A percentile compares a stretch with the other conserved stretches of the same genome.
Evolutionary conservation across 2,797 vertebrate species (phyloP).

Genomic region (Pogonophryne albipinna): DNA sequence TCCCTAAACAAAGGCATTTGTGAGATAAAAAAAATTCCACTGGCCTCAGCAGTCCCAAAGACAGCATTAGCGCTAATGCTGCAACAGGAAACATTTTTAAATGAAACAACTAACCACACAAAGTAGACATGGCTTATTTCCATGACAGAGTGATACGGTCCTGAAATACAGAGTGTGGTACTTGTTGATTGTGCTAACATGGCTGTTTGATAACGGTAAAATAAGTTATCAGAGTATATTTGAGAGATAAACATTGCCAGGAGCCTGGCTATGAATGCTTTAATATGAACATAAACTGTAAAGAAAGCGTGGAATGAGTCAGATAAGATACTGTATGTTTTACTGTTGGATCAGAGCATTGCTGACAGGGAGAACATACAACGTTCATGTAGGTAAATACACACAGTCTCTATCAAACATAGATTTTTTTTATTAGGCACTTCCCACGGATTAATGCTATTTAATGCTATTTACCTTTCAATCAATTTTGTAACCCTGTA

Average conservation of each 20-base stretch:
- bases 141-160: conserved; percentile 15
- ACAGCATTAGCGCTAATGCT: neutral
- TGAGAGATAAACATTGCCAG: conserved; percentile 46
- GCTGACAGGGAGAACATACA: conserved; percentile 31
- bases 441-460: conserved; percentile 1
- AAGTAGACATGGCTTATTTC: conserved; percentile 23
- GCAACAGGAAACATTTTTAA: conserved; percentile 30
- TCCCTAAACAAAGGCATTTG: neutral
- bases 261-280: conserved; percentile 42
- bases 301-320: conserved; percentile 24
- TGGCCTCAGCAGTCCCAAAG: neutral
- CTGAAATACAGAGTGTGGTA: conserved; percentile 13
- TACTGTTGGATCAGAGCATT: conserved; percentile 21
- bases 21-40: neutral
- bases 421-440: conserved; percentile 13
- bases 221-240: conserved; percentile 32
- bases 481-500: conserved; percentile 38
- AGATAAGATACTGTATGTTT: conserved; percentile 49
- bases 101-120: conserved; percentile 15
- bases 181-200: conserved; percentile 39
- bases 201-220: conserved; percentile 25
- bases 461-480: conserved; percentile 11
- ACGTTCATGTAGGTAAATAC: conserved; percentile 52
- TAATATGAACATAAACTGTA: conserved; percentile 26
- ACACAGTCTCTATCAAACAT: conserved; percentile 34